Conservation (phyloP, 2,888 invertebrate species). For the Callimorpha dominula region DNA sequence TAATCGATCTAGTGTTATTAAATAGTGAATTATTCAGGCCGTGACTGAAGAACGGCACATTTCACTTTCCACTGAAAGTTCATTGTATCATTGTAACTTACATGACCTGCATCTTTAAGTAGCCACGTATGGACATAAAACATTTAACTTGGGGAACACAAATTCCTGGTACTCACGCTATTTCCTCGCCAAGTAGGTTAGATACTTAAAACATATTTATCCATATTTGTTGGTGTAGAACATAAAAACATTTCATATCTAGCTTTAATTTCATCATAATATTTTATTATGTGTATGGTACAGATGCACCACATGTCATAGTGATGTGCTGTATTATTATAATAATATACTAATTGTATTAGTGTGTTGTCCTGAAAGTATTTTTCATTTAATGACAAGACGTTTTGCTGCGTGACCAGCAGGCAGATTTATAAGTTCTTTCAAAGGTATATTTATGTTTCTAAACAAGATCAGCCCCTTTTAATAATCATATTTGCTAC, state of each 20-base stretch:
- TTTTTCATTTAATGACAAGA: no score
- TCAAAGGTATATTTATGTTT: no score
- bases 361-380: no score
- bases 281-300: not conserved
- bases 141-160: slow-evolving; percentile 14
- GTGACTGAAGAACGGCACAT: slow-evolving; percentile 46
- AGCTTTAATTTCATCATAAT: not conserved
- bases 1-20: slow-evolving; percentile 51
- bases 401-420: no score
- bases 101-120: slow-evolving; percentile 43
- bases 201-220: slow-evolving; percentile 6
- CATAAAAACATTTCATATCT: not conserved
- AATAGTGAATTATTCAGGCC: slow-evolving; percentile 53
- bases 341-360: no score
- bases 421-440: no score
- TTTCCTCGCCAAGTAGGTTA: slow-evolving; percentile 14
- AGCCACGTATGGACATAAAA: slow-evolving; percentile 13
- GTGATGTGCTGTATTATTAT: no score
- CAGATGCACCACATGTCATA: not conserved
- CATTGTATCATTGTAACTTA: slow-evolving; percentile 40
- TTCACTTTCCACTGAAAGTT: slow-evolving; percentile 49
- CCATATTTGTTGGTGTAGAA: not conserved
- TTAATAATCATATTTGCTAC: no score
- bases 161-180: slow-evolving; percentile 10
- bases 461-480: no score